Percentiles rank a stretch among this genome's conserved stretches.
These are phyloP conservation scores for Asarcornis scutulata DNA, from an alignment of 2,113 vertebrate species.

Conservation along the genomic window DNA sequence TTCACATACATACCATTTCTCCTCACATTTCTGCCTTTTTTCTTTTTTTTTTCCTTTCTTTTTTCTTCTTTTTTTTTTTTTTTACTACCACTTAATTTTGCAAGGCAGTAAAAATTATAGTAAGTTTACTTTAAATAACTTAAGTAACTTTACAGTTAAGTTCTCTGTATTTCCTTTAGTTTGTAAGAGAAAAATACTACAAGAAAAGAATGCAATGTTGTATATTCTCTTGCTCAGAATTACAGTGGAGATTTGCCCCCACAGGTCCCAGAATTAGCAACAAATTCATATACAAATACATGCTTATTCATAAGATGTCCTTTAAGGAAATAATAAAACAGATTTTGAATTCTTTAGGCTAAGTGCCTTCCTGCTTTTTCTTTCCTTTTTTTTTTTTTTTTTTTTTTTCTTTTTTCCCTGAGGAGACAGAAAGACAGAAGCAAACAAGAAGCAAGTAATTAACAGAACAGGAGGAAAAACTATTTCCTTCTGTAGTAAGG, in stretches of 20 bases:
- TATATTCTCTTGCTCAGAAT: not conserved
- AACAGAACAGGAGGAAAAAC: not conserved
- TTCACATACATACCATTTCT: not conserved
- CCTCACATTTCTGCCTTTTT: not conserved
- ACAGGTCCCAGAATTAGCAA: not conserved
- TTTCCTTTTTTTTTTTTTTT: not conserved
- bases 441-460: not conserved
- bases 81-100: not conserved
- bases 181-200: not conserved
- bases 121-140: not conserved
- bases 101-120: not conserved
- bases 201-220: not conserved
- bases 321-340: not conserved
- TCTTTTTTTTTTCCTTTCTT: too few species aligned
- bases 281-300: not conserved
- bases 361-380: not conserved
- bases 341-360: not conserved
- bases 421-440: not conserved
- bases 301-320: not conserved
- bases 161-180: not conserved
- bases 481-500: not conserved
- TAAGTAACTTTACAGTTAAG: not conserved
- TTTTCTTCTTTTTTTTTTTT: not conserved
- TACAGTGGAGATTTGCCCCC: not conserved
- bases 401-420: not conserved